Percentiles rank a stretch among this genome's conserved stretches.
Evolutionary conservation across 2,113 vertebrate genomes (phyloP).

Genomic region (Emydocephalus ijimae): DNA sequence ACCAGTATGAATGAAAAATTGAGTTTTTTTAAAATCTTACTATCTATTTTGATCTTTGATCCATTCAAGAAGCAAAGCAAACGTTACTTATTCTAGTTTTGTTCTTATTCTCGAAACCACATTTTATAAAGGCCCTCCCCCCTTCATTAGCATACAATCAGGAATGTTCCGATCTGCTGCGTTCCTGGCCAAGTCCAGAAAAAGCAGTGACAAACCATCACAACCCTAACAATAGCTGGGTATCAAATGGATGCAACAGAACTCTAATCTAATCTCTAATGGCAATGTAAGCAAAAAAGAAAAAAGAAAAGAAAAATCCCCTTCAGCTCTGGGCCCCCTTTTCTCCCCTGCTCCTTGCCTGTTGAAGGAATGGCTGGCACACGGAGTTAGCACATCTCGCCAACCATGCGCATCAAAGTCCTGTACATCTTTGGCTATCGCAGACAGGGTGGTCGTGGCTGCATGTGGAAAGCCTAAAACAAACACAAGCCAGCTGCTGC

Average conservation of each 20-base stretch:
- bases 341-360: background rate
- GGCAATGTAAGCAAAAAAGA: background rate
- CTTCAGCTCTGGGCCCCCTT: fast-evolving
- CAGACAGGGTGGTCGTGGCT: conserved; percentile 73
- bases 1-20: background rate
- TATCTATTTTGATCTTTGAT: background rate
- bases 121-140: background rate
- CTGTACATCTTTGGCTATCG: conserved; percentile 43
- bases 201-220: background rate
- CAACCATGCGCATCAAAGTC: conserved; percentile 36
- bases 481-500: conserved; percentile 70
- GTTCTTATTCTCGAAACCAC: background rate
- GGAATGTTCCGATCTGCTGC: background rate
- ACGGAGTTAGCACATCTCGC: background rate
- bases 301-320: background rate
- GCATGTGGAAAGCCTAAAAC: conserved; percentile 62
- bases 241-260: background rate
- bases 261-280: no score
- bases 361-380: conserved; percentile 24
- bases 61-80: background rate
- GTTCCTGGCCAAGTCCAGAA: background rate
- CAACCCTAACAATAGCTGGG: background rate
- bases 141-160: background rate
- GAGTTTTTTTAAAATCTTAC: background rate
- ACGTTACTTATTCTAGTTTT: background rate